These are phyloP conservation scores for Cavia aperea DNA, from an alignment of 2,113 vertebrate species.

Conservation along the genomic window DNA sequence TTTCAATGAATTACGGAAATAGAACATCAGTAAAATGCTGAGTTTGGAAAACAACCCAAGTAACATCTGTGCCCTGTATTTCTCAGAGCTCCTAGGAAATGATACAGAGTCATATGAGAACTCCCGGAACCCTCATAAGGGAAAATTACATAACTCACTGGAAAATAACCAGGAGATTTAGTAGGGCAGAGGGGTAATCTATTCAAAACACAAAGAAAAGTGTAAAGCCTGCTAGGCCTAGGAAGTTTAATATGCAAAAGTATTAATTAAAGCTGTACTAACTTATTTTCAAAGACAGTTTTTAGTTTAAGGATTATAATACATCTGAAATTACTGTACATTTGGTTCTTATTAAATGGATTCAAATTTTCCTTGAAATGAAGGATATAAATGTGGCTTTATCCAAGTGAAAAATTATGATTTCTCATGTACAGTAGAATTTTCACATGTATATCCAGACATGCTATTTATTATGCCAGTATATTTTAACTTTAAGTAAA, in stretches of 20 bases:
- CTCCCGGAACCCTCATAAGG: constrained; percentile 4
- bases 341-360: constrained; percentile 35
- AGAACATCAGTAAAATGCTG: constrained; percentile 41
- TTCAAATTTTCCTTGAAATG: constrained; percentile 42
- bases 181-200: constrained; percentile 9
- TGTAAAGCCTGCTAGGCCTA: background rate
- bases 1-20: background rate
- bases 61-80: constrained; percentile 14
- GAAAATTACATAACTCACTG: constrained; percentile 43
- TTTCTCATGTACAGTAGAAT: constrained; percentile 17
- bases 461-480: constrained; percentile 42
- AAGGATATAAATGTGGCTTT: constrained; percentile 9
- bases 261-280: constrained; percentile 16
- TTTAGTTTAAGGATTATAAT: constrained; percentile 30
- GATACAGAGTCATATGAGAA: background rate
- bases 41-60: constrained; percentile 42
- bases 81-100: constrained; percentile 29
- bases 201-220: constrained; percentile 39
- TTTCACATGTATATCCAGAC: background rate
- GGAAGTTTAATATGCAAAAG: constrained; percentile 15
- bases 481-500: constrained; percentile 27
- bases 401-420: background rate
- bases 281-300: constrained; percentile 52
- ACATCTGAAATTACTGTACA: constrained; percentile 2
- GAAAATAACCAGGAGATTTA: constrained; percentile 46